phyloP scores from a whole-genome alignment of 2,797 vertebrate genomes.

The Girardinus metallicus region DNA sequence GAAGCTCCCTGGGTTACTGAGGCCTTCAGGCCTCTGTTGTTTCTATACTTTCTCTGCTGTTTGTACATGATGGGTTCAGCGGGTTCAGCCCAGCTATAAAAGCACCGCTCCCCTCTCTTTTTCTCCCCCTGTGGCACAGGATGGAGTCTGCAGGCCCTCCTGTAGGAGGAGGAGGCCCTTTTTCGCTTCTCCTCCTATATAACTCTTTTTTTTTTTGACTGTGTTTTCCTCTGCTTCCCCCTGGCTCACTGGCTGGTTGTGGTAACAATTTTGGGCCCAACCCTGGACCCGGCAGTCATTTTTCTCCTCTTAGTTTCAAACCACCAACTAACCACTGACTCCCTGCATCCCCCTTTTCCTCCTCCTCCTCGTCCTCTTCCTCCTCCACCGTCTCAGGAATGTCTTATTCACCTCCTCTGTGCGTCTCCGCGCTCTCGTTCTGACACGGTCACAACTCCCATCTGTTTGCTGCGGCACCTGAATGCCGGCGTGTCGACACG shows the following conservation, averaged over 20 bases:
- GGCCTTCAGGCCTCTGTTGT: constrained; percentile 43
- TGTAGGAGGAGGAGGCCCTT: constrained; percentile 33
- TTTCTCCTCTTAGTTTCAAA: constrained; percentile 81
- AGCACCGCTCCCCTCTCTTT: constrained; percentile 48
- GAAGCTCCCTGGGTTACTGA: constrained; percentile 38
- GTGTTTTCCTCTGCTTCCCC: constrained; percentile 9
- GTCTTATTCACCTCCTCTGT: constrained; percentile 73
- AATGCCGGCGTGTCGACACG: constrained; percentile 21
- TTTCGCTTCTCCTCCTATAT: constrained; percentile 30
- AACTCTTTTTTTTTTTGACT: constrained; percentile 8
- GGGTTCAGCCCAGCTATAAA: constrained; percentile 73
- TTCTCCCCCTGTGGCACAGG: constrained; percentile 53
- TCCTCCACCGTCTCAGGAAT: constrained; percentile 63
- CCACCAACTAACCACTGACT: constrained; percentile 78
- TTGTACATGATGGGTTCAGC: constrained; percentile 70
- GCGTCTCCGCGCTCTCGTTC: constrained; percentile 30
- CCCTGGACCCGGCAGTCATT: constrained; percentile 77
- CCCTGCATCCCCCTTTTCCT: constrained; percentile 39
- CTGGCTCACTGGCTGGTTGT: constrained; percentile 53
- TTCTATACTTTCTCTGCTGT: constrained; percentile 58
- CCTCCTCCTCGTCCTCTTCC: constrained; percentile 16
- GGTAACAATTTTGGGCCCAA: constrained; percentile 64
- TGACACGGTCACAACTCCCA: constrained; percentile 42
- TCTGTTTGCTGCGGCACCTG: constrained; percentile 57
- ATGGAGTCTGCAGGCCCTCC: constrained; percentile 56